Percentiles rank a stretch among this genome's conserved stretches.
phyloP scores from a whole-genome alignment of 2,113 vertebrate species.

The Nibea albiflora region DNA sequence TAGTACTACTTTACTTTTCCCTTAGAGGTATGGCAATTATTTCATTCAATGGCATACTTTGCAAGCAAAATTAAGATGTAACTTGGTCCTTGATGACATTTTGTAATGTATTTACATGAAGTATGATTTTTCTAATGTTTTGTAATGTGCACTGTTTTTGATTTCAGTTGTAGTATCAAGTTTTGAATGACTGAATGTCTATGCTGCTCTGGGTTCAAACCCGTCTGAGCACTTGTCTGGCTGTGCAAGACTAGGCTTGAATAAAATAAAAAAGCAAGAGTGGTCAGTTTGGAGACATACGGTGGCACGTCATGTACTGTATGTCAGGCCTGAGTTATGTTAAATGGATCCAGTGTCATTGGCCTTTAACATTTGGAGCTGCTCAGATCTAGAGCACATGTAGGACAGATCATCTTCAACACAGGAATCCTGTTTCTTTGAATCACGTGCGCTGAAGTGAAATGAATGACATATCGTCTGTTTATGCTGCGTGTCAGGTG shows the following conservation, averaged over 20 bases:
- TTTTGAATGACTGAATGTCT: constrained; percentile 6
- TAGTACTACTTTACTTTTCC: background rate
- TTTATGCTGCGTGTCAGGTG: background rate
- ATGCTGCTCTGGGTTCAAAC: background rate
- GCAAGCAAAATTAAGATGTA: background rate
- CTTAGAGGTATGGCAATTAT: background rate
- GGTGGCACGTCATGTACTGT: constrained; percentile 6
- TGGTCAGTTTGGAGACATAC: background rate
- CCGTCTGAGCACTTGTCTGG: background rate
- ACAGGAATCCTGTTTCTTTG: constrained; percentile 1
- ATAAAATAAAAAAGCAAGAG: background rate
- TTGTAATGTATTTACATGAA: background rate
- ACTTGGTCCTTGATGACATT: background rate
- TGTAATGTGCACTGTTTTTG: background rate
- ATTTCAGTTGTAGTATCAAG: background rate
- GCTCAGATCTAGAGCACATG: constrained; percentile 19
- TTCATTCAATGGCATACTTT: background rate
- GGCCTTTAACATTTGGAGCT: constrained; percentile 34
- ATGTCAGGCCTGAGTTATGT: constrained; percentile 23
- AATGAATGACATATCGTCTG: background rate
- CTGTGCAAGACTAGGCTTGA: background rate
- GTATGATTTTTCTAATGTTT: background rate
- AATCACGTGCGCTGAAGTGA: background rate
- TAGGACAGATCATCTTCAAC: constrained; percentile 9
- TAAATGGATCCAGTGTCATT: constrained; percentile 39